Percentiles rank a stretch among this genome's conserved stretches.
Evolutionary conservation across 1,140 invertebrate genomes (phyloP).

Genomic region (Archivesica marissinica): DNA sequence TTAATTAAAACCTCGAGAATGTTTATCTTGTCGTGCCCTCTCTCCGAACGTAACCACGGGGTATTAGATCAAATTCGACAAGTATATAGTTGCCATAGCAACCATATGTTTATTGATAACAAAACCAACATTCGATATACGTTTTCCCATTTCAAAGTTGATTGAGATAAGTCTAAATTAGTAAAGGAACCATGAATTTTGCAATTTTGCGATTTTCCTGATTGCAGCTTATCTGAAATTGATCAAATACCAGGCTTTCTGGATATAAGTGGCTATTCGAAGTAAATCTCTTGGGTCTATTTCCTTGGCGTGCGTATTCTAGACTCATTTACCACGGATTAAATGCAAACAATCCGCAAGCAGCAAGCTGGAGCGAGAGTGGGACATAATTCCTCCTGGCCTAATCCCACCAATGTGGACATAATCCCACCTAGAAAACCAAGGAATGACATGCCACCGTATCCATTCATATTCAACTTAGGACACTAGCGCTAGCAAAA

Average conservation of each 20-base stretch:
- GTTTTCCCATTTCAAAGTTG: constrained; percentile 55
- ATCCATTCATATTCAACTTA: too few species aligned
- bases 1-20: constrained; percentile 54
- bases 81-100: constrained; percentile 45
- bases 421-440: too few species aligned
- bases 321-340: too few species aligned
- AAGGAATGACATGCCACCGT: too few species aligned
- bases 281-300: neutral
- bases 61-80: constrained; percentile 62
- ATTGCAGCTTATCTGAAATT: constrained; percentile 34
- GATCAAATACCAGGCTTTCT: constrained; percentile 45
- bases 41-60: constrained; percentile 36
- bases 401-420: too few species aligned
- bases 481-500: too few species aligned
- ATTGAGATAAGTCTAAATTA: constrained; percentile 60
- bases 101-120: constrained; percentile 62
- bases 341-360: too few species aligned
- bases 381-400: too few species aligned
- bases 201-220: constrained; percentile 44
- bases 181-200: constrained; percentile 57
- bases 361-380: too few species aligned
- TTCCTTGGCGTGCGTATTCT: too few species aligned
- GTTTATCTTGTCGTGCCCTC: constrained; percentile 54
- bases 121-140: constrained; percentile 61
- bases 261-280: constrained; percentile 52